A percentile compares a stretch with the other conserved stretches of the same genome.
Conservation (phyloP, 2,888 invertebrate species). For the Eudiplozoon nipponicum region DNA sequence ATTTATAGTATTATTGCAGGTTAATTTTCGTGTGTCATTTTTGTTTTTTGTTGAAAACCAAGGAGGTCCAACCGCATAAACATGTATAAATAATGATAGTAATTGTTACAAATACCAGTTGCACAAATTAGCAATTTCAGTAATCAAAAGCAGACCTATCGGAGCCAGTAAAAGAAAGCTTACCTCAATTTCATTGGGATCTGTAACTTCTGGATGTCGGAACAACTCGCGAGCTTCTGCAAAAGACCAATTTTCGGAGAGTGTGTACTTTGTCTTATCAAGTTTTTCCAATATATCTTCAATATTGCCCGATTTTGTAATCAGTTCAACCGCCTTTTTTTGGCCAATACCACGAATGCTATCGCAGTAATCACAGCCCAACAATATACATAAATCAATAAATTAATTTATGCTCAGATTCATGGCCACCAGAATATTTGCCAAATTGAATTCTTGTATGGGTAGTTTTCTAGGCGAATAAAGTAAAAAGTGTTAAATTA, state of each 20-base stretch:
- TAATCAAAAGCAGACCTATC: slow-evolving; percentile 46
- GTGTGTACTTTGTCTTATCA: slow-evolving; percentile 34
- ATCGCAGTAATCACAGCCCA: slow-evolving; percentile 96
- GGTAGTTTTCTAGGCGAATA: slow-evolving; percentile 78
- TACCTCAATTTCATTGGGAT: slow-evolving; percentile 43
- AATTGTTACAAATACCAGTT: slow-evolving; percentile 68
- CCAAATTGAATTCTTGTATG: slow-evolving; percentile 66
- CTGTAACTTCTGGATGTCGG: slow-evolving; percentile 44
- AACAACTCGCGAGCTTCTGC: slow-evolving; percentile 51
- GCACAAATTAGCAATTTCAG: slow-evolving; percentile 44
- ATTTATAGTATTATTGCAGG: slow-evolving; percentile 50
- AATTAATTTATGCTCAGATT: slow-evolving; percentile 49
- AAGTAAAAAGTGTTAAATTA: slow-evolving; percentile 16
- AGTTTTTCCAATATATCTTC: slow-evolving; percentile 44
- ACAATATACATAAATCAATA: slow-evolving; percentile 74
- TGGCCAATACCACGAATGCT: slow-evolving; percentile 55
- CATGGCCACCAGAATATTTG: slow-evolving; percentile 46
- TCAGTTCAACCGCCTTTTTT: slow-evolving; percentile 68
- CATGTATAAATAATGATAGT: slow-evolving; percentile 83
- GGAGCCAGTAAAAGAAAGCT: slow-evolving; percentile 90
- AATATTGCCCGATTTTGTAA: slow-evolving; percentile 46
- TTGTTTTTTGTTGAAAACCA: slow-evolving; percentile 62
- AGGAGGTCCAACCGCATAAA: slow-evolving; percentile 73
- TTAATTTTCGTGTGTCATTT: slow-evolving; percentile 53
- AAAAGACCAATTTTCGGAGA: slow-evolving; percentile 54